Conservation (phyloP, 1,140 invertebrate genomes). For the Nephila pilipes region DNA sequence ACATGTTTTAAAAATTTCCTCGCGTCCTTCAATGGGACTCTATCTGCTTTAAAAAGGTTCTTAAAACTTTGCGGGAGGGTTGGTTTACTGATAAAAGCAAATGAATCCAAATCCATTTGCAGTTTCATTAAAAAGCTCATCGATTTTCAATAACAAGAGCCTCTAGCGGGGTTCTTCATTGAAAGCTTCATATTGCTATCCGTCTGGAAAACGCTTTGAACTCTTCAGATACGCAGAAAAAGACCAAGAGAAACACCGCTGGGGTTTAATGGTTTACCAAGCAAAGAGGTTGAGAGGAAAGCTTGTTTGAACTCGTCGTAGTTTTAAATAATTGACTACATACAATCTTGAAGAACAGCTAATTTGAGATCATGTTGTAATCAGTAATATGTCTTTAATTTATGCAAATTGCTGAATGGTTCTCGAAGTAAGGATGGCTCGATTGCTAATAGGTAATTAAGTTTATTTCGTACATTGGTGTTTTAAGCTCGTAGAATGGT, state of each 20-base stretch:
- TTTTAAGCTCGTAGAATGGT: too few species aligned
- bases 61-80: background rate
- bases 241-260: background rate
- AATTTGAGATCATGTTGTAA: background rate
- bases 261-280: slow-evolving; percentile 22
- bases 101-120: slow-evolving; percentile 38
- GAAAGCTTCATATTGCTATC: slow-evolving; percentile 39
- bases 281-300: background rate
- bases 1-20: background rate
- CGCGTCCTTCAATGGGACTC: background rate
- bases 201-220: slow-evolving; percentile 25
- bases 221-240: background rate
- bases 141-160: slow-evolving; percentile 31
- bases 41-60: slow-evolving; percentile 23
- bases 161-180: background rate
- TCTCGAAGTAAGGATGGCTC: background rate
- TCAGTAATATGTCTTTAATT: slow-evolving; percentile 1
- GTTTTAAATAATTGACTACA: background rate
- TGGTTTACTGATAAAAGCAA: slow-evolving; percentile 35
- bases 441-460: slow-evolving; percentile 11
- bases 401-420: background rate
- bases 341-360: background rate
- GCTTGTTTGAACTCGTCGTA: background rate
- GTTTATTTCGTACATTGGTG: background rate
- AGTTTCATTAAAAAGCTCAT: slow-evolving; percentile 47